phyloP scores from a whole-genome alignment of 35 echinoderm and acorn worm species.

The Apostichopus californicus region DNA sequence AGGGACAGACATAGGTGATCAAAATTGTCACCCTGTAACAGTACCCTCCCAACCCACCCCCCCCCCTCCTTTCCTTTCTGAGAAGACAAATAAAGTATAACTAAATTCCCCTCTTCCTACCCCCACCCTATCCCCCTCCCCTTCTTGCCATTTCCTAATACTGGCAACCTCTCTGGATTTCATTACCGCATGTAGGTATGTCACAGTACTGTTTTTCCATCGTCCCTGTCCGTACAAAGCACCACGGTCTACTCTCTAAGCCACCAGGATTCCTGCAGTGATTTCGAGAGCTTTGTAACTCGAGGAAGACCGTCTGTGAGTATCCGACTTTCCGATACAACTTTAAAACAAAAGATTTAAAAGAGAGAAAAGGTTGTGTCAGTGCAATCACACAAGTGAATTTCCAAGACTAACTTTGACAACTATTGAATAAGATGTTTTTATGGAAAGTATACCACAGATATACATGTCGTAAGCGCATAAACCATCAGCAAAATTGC shows the following conservation, averaged over 20 bases:
- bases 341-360: background rate
- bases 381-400: no score
- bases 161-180: background rate
- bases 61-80: no score
- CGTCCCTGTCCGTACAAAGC: constrained; percentile 39
- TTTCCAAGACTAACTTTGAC: no score
- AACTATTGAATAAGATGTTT: no score
- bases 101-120: background rate
- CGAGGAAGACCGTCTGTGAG: constrained; percentile 37
- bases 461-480: no score
- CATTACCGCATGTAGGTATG: constrained; percentile 71
- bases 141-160: background rate
- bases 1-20: no score
- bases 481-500: no score
- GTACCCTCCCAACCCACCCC: no score
- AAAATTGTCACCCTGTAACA: no score
- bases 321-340: background rate
- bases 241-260: constrained; percentile 50
- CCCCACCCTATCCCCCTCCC: background rate
- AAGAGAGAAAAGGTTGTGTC: no score
- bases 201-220: constrained; percentile 54
- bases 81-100: no score
- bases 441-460: no score
- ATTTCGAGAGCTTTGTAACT: constrained; percentile 61
- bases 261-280: constrained; percentile 73